Evolutionary conservation across 64 coral and sea anemone species (phyloP).

Genomic region (Montipora capricornis): DNA sequence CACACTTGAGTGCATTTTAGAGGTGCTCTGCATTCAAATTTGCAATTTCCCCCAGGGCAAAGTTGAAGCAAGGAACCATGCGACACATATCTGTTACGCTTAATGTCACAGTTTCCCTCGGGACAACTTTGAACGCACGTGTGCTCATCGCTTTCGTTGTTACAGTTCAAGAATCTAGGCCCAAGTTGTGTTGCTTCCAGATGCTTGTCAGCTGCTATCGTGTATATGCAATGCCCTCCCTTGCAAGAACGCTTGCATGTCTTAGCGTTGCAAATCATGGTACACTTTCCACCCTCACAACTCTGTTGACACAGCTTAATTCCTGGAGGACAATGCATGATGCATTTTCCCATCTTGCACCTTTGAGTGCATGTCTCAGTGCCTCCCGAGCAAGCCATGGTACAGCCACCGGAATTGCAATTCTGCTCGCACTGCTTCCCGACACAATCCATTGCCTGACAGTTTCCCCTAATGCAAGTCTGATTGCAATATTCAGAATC

Average conservation of each 20-base stretch:
- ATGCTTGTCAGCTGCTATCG: background rate
- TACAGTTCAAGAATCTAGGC: conserved; percentile 47
- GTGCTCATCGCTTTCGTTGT: conserved; percentile 21
- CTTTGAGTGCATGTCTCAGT: conserved; percentile 67
- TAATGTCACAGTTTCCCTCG: conserved; percentile 67
- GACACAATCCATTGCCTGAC: conserved; percentile 68
- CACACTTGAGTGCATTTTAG: conserved; percentile 82
- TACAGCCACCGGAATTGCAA: conserved; percentile 65
- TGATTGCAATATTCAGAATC: conserved; percentile 65
- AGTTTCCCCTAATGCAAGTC: conserved; percentile 63
- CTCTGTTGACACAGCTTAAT: conserved; percentile 75
- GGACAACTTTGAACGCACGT: conserved; percentile 82
- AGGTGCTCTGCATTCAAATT: conserved; percentile 75
- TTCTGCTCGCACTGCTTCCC: conserved; percentile 69
- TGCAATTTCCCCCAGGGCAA: conserved; percentile 79
- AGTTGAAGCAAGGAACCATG: conserved; percentile 70
- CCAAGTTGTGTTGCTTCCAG: background rate
- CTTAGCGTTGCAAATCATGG: conserved; percentile 80
- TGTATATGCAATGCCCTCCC: conserved; percentile 70
- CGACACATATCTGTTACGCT: conserved; percentile 26
- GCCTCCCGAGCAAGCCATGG: conserved; percentile 56
- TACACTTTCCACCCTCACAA: conserved; percentile 79
- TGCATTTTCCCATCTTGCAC: conserved; percentile 78
- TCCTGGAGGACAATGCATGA: conserved; percentile 71
- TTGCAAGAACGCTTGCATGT: conserved; percentile 70